A percentile compares a stretch with the other conserved stretches of the same genome.
These are phyloP conservation scores for Drosophila acutilabella DNA, from an alignment of 2,888 invertebrate species.

Conservation along the genomic window DNA sequence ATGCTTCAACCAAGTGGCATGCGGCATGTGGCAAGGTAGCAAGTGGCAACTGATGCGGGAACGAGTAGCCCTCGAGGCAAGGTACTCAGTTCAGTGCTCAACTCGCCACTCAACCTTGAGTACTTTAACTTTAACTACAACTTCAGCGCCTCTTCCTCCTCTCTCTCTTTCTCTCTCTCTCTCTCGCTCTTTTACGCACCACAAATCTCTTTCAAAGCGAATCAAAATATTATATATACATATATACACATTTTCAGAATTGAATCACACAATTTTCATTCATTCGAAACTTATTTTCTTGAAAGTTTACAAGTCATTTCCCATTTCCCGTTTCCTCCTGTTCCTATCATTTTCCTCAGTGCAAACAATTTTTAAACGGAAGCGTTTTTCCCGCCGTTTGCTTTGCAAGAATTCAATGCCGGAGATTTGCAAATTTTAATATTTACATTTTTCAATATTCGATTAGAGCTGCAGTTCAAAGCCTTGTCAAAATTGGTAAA, in stretches of 20 bases:
- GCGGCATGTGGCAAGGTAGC: constrained; percentile 8
- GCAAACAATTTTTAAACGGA: too few relatives aligned
- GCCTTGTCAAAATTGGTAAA: too few relatives aligned
- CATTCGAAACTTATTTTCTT: neutral
- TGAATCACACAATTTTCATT: neutral
- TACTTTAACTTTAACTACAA: constrained; percentile 6
- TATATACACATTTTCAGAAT: neutral
- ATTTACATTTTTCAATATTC: too few relatives aligned
- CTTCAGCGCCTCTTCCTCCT: neutral
- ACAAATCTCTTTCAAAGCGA: neutral
- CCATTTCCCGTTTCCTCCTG: neutral
- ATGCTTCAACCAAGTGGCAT: constrained; percentile 10
- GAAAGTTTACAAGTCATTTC: neutral
- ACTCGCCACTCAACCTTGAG: constrained; percentile 10
- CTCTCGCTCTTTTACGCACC: neutral
- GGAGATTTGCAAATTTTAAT: too few relatives aligned
- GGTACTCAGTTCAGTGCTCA: constrained; percentile 17
- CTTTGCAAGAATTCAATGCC: too few relatives aligned
- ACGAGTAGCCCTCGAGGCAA: constrained; percentile 21
- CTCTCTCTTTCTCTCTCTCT: neutral
- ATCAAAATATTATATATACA: constrained; percentile 2
- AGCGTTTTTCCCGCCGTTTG: too few relatives aligned
- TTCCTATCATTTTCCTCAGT: too few relatives aligned
- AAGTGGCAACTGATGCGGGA: constrained; percentile 19
- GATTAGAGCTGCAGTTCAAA: too few relatives aligned